These are phyloP conservation scores for Mactromeris polynyma DNA, from an alignment of 2,888 invertebrate species.

Conservation along the genomic window DNA sequence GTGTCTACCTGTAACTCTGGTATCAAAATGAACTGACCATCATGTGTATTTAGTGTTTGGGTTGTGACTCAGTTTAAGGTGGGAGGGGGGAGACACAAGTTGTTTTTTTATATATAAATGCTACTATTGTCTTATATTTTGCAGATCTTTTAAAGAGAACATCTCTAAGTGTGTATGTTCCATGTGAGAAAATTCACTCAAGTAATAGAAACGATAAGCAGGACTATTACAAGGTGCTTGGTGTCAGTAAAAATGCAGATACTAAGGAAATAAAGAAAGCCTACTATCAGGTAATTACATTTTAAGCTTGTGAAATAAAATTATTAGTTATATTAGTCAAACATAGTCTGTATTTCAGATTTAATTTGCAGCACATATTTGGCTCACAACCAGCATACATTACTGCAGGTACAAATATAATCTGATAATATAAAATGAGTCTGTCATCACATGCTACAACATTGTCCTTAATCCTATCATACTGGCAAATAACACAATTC, in stretches of 20 bases:
- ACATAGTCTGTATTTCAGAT: background rate
- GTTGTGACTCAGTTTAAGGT: no score
- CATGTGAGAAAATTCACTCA: constrained; percentile 52
- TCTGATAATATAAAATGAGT: no score
- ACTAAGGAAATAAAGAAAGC: constrained; percentile 97
- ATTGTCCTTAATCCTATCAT: no score
- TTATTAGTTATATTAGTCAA: no score
- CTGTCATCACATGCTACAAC: no score
- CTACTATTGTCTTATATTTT: background rate
- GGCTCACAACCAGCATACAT: background rate
- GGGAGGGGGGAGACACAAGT: no score
- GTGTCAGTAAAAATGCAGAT: constrained; percentile 95
- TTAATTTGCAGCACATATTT: background rate
- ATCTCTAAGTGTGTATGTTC: constrained; percentile 7
- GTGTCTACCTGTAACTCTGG: no score
- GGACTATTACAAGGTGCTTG: constrained; percentile 97
- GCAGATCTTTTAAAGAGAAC: constrained; percentile 28
- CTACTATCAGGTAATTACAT: constrained; percentile 92
- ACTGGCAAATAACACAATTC: no score
- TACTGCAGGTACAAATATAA: no score
- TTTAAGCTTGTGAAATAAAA: background rate
- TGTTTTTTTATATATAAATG: no score
- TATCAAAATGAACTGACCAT: no score
- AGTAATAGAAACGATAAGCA: constrained; percentile 71
- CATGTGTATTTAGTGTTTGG: no score